Evolutionary conservation across 23 tunicate genomes (phyloP), one percentile per base, ranked within the genome.

Genomic region (Styela clava): DNA sequence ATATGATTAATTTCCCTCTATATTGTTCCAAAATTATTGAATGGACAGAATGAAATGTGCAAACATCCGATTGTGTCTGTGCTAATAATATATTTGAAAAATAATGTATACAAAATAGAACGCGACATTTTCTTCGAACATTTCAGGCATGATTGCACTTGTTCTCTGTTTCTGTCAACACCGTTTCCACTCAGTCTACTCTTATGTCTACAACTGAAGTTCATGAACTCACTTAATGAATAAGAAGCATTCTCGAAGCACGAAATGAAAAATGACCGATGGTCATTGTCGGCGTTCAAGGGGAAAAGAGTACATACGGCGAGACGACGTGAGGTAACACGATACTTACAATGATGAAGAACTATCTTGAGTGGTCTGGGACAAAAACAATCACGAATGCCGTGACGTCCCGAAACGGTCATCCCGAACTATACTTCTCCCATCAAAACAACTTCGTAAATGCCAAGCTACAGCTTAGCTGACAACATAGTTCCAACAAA

Each of bases 191-290:
- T 72, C 31, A 29, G 31, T 29, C 1, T 18, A 29, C 71, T 24
- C 30, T 67, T 29, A 22, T 27, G 1, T 67, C 71, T 27, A 1
- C 71, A 27, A 1, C 16, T 25, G 1, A 29, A 2, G 78, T 72
- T 72, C 78, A 72, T 72, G 78, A 72, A 35, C 78, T 72, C 29
- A 9, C 36, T 18, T 72, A 72, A 34, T 32, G 78, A 72, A 72
- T n/a, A 31, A 20, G 12, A n/a, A 31, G 78, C 26, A 72, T 23
- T n/a, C 44, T 72, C 29, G 78, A 34, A 72, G 26, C 30, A 72
- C 24, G 52, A n/a, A 33, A 33, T 1, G 52, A 72, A 72, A 72
- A 72, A 34, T 32, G 44, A 72, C 78, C 52, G 52, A 72, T 72
- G 78, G 78, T 72, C 78, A 72, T 31, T 72, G 78, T 31, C 52